Percentiles rank a stretch among this genome's conserved stretches.
These are phyloP conservation scores for Sisyra terminalis DNA, from an alignment of 2,888 invertebrate species.

Conservation along the genomic window DNA sequence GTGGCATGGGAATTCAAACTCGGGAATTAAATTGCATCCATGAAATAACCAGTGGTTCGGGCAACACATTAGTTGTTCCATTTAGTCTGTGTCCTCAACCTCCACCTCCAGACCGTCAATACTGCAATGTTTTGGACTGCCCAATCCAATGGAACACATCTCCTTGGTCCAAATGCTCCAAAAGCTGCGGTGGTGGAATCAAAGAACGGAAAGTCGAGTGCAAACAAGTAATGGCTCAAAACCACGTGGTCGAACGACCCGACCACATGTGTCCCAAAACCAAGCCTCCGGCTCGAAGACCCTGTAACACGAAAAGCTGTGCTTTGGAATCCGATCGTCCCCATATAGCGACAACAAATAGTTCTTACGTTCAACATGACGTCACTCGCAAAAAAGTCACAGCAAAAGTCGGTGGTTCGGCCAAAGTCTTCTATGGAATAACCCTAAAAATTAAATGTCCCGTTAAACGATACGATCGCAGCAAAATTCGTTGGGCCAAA, in stretches of 20 bases:
- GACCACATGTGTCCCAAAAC: slow-evolving; percentile 57
- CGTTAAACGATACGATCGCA: slow-evolving; percentile 65
- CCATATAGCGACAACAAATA: slow-evolving; percentile 61
- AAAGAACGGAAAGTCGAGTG: slow-evolving; percentile 75
- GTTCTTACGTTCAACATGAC: slow-evolving; percentile 71
- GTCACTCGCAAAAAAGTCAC: slow-evolving; percentile 66
- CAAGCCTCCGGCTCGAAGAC: slow-evolving; percentile 59
- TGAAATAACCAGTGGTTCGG: slow-evolving; percentile 69
- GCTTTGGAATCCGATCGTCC: slow-evolving; percentile 52
- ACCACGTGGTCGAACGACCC: slow-evolving; percentile 70
- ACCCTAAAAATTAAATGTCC: slow-evolving; percentile 90
- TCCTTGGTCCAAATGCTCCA: slow-evolving; percentile 84
- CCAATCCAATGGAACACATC: slow-evolving; percentile 79
- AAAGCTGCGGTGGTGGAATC: slow-evolving; percentile 82
- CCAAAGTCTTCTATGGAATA: slow-evolving; percentile 79
- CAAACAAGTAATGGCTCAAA: slow-evolving; percentile 84
- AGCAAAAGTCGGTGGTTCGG: slow-evolving; percentile 78
- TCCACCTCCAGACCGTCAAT: slow-evolving; percentile 72
- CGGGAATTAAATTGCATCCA: slow-evolving; percentile 81
- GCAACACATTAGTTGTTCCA: slow-evolving; percentile 83
- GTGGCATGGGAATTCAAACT: slow-evolving; percentile 86
- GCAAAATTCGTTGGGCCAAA: slow-evolving; percentile 80
- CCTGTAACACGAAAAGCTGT: slow-evolving; percentile 75
- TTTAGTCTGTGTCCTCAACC: slow-evolving; percentile 87
- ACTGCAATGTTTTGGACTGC: slow-evolving; percentile 86